Conservation (phyloP, 2,888 invertebrate species). For the Dermolepida albohirtum region DNA sequence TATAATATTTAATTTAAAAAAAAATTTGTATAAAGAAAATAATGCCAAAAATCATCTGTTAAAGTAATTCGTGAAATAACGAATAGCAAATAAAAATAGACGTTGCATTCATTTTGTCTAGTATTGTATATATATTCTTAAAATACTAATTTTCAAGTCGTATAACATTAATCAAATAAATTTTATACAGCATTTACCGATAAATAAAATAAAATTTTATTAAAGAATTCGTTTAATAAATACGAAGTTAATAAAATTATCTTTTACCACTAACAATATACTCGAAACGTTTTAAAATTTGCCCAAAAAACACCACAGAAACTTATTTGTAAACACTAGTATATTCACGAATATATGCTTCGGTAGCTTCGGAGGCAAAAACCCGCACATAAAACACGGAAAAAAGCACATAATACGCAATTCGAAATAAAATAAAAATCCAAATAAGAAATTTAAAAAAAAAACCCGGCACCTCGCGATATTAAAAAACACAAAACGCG, state of each 20-base stretch:
- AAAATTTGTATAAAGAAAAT: background rate
- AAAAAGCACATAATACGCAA: constrained; percentile 19
- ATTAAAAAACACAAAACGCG: too few species aligned
- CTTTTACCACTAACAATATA: constrained; percentile 9
- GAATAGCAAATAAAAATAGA: too few species aligned
- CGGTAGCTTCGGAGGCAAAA: constrained; percentile 23
- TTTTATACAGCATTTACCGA: too few species aligned
- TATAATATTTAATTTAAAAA: background rate
- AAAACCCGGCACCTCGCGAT: background rate
- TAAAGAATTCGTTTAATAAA: too few species aligned
- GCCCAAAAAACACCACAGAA: constrained; percentile 22
- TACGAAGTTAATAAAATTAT: background rate
- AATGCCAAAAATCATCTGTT: too few species aligned
- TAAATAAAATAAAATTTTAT: too few species aligned
- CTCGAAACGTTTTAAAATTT: constrained; percentile 1
- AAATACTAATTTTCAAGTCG: too few species aligned
- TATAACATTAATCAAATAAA: too few species aligned
- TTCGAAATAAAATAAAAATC: background rate
- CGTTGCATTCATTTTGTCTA: too few species aligned
- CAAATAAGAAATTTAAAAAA: background rate
- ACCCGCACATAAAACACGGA: constrained; percentile 2
- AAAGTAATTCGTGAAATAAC: too few species aligned
- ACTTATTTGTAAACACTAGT: constrained; percentile 25
- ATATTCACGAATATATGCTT: constrained; percentile 29
- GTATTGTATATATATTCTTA: too few species aligned